Evolutionary conservation across 1,140 invertebrate species (phyloP), one percentile per base, ranked within the genome.

Genomic region (Centruroides vittatus): DNA sequence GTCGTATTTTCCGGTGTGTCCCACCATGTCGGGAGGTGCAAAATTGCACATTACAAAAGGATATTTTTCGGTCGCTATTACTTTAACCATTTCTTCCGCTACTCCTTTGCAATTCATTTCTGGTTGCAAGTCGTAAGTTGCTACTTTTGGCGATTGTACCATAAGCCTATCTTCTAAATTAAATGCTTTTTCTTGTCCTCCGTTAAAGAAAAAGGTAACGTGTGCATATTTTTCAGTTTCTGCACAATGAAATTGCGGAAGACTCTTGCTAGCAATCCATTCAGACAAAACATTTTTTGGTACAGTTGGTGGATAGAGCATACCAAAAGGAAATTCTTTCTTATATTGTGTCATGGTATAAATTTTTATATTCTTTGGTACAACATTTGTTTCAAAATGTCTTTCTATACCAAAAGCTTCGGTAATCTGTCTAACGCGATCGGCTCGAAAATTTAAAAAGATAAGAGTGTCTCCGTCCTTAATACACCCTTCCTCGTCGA

Each of bases 161-260:
- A 78, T 69, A 34, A 63, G 58, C 8, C 76, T 65, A 35, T 78
- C 76, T 69, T 78, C 76, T 23, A 67, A 63, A 35, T 70, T 67
- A 62, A 78, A 79, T 36, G 68, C 69, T 52, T 69, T 67, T 64
- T 78, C 76, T 48, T 70, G 67, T 34, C 76, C 76, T 35, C 76
- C 76, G 61, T 78, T 79, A 68, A 78, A 79, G 65, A 78, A 78
- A 66, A 78, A 78, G 4, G 76, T 78, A 7, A 78, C 76, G 63
- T 78, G 76, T 23, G 76, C 75, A 64, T 79, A 78, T 57, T 78
- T 79, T 61, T 78, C 78, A 8, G 76, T 78, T 66, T 78, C 76
- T 36, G 77, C 75, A 62, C 76, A 78, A 63, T 77, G 75, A 62
- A 73, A 77, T 65, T 77, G 75, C 6, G 71, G 48, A 10, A 73